These are phyloP conservation scores for Acipenser transmontanus DNA, from an alignment of 2,797 vertebrate genomes.

Conservation along the genomic window DNA sequence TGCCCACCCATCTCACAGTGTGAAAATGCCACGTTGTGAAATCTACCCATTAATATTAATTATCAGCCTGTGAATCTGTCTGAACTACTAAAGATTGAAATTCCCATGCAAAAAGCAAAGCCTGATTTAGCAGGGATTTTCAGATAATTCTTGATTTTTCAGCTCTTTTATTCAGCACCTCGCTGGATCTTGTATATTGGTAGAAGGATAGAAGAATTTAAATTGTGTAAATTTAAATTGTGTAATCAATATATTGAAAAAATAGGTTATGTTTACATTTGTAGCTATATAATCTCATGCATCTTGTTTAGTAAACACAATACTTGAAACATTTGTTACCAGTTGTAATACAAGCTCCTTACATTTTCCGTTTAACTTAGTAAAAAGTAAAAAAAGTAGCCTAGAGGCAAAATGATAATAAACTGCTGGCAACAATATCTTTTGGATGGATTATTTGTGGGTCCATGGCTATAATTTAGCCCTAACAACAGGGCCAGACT, in stretches of 20 bases:
- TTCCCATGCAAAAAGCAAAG: conserved; percentile 71
- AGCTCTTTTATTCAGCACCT: conserved; percentile 10
- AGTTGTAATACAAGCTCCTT: neutral
- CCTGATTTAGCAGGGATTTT: conserved; percentile 81
- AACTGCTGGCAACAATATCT: conserved; percentile 45
- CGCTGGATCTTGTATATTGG: neutral
- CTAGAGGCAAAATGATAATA: conserved; percentile 45
- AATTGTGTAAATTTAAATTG: conserved; percentile 5
- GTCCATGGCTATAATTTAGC: conserved; percentile 50
- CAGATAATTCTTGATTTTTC: conserved; percentile 58
- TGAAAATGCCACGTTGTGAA: conserved; percentile 91
- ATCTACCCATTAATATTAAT: conserved; percentile 90
- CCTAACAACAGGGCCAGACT: conserved; percentile 40
- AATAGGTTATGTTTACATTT: neutral
- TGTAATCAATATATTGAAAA: neutral
- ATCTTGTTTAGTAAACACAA: no score
- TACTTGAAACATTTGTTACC: no score
- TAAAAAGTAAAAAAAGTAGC: conserved; percentile 29
- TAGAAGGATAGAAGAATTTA: conserved; percentile 4
- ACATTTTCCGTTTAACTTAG: conserved; percentile 3
- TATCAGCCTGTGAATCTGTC: conserved; percentile 78
- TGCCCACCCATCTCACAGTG: conserved; percentile 87
- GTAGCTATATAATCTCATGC: no score
- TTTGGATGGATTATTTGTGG: conserved; percentile 49
- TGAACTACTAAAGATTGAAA: conserved; percentile 78